Base-by-base conservation (phyloP, 1,140 invertebrate genomes). In the Apis laboriosa region DNA sequence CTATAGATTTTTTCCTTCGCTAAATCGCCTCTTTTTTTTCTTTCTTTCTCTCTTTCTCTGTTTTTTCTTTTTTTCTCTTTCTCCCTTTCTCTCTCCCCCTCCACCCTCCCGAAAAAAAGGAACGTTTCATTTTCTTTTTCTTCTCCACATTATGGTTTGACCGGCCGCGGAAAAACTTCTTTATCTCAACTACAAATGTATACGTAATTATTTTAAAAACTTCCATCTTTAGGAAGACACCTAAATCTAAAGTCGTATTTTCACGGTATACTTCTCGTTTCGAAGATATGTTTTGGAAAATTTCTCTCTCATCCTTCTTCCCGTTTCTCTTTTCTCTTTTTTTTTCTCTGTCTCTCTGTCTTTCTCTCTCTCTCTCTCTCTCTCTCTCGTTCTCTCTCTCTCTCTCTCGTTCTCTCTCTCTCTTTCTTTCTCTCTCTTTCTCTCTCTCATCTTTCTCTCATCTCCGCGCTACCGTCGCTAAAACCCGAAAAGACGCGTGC, bases 191-290 rank as follows among this genome's bases (percentile, higher is more conserved):
- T 84, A 84, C 80, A 66, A 89, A 77, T 87, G 87, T 89, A 90
- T 84, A 87, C 84, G 79, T 80, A 86, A 85, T 84, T 73, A 76
- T 83, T 86, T 85, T 84, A 86, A 90, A 85, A 89, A 82, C 72
- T 85, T 83, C 86, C 84, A 61, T 17, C 76, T 85, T 80, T 63
- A 28, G 80, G 77, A 88, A 91, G 88, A 90, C 80, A 81, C 89
- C 83, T 92, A 91, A 90, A 90, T 87, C 90, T 92, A 92, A 91
- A 91, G 90, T 94, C 93, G 93, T 93, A 93, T 94, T 92, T 91
- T 91, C 86, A 90, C 89, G 90, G 92, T 94, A 93, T 93, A 94
- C 93, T 90, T 93, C 86, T 90, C 89, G 85, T 90, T 90, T 87
- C 81, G 90, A 89, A 90, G 91, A 92, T 92, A 92, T 91, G 90